Evolutionary conservation across 1,140 invertebrate species (phyloP).

Genomic region (Penaeus japonicus): DNA sequence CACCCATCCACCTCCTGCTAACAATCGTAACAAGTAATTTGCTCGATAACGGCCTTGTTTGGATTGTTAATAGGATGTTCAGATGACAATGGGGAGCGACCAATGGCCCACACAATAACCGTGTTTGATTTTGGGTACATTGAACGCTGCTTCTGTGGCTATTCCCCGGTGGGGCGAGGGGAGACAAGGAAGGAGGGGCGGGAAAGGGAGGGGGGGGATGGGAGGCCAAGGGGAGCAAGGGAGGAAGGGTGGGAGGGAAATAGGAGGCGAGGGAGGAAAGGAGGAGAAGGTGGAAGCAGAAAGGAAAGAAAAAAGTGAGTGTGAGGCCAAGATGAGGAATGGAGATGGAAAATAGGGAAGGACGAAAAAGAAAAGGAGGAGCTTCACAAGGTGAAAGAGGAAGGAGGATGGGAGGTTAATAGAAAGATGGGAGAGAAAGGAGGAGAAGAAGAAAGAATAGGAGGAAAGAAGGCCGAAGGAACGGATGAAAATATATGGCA

Average conservation of each 20-base stretch:
- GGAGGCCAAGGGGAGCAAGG: too few species aligned
- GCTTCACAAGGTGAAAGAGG: too few species aligned
- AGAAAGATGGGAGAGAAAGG: too few species aligned
- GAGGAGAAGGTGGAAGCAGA: not conserved
- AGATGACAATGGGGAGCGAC: conserved; percentile 33
- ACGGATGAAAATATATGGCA: too few species aligned
- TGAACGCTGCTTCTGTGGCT: not conserved
- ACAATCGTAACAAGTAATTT: conserved; percentile 50
- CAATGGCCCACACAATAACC: conserved; percentile 43
- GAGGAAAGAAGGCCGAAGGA: too few species aligned
- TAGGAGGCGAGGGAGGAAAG: not conserved
- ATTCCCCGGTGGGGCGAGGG: not conserved
- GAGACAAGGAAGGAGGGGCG: not conserved
- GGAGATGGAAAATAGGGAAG: not conserved
- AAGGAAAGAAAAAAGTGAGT: too few species aligned
- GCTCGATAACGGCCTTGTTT: conserved; percentile 49
- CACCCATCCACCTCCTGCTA: conserved; percentile 13
- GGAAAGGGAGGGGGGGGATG: not conserved
- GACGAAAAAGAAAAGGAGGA: not conserved
- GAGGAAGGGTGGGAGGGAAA: not conserved
- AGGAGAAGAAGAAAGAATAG: too few species aligned
- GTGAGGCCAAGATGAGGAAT: not conserved
- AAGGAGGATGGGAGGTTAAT: not conserved
- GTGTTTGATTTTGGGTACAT: conserved; percentile 28
- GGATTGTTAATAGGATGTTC: conserved; percentile 47